These are phyloP conservation scores for Panagrolaimus sp. DNA, from an alignment of 1,140 invertebrate genomes.

Conservation along the genomic window DNA sequence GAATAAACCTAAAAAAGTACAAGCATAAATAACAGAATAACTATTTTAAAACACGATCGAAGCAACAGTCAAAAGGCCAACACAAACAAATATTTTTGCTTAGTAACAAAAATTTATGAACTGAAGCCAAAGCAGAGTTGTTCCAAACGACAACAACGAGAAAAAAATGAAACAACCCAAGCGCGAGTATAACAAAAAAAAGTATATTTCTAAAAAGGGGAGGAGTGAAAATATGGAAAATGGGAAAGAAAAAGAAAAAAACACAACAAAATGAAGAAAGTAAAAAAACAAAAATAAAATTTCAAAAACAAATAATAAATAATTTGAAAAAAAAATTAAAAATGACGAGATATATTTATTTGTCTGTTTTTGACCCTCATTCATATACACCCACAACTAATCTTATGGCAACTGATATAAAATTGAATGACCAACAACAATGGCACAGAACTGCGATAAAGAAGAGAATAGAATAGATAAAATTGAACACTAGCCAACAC, in stretches of 20 bases:
- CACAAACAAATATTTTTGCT: too few relatives aligned
- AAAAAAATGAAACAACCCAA: not conserved
- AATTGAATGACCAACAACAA: not conserved
- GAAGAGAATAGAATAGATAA: too few relatives aligned
- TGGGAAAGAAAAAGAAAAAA: not conserved
- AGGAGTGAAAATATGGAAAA: not conserved
- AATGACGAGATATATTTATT: not conserved
- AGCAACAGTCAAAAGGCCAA: not conserved
- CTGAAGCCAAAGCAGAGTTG: too few relatives aligned
- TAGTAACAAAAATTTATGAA: too few relatives aligned
- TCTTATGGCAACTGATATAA: not conserved
- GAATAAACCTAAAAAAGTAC: not conserved
- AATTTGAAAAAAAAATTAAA: not conserved
- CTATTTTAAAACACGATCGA: too few relatives aligned
- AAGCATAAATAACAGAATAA: not conserved
- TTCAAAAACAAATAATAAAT: conserved; percentile 4
- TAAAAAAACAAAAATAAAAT: not conserved
- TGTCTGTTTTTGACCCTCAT: not conserved
- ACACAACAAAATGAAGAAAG: not conserved
- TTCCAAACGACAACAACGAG: not conserved
- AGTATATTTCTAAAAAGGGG: not conserved
- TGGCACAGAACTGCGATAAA: not conserved
- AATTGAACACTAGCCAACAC: not conserved
- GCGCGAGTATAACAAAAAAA: not conserved
- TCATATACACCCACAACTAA: too few relatives aligned